phyloP scores from a whole-genome alignment of 1,140 invertebrate genomes.

The Ceratoteleas bidentatus region DNA sequence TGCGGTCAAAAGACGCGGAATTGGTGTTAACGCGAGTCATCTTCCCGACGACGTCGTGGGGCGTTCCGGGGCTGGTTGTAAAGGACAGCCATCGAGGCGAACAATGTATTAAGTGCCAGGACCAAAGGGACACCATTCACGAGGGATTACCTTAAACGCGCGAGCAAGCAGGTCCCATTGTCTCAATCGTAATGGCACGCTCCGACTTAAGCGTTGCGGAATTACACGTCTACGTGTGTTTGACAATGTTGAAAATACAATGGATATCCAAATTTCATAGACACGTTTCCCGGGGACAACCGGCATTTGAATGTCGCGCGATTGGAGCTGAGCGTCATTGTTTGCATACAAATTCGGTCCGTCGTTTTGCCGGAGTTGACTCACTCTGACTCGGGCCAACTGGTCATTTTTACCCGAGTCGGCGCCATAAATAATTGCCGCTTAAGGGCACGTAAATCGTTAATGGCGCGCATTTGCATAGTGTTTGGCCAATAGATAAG shows the following conservation, averaged over 20 bases:
- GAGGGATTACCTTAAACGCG: constrained; percentile 68
- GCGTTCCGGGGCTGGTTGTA: constrained; percentile 73
- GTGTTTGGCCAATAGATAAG: constrained; percentile 52
- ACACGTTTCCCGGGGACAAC: constrained; percentile 30
- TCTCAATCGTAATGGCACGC: constrained; percentile 68
- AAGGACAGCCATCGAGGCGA: constrained; percentile 75
- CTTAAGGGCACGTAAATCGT: constrained; percentile 49
- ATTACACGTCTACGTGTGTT: constrained; percentile 65
- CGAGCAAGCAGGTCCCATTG: constrained; percentile 68
- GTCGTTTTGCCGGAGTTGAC: constrained; percentile 11
- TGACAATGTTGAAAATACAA: constrained; percentile 63
- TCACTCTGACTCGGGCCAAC: not conserved
- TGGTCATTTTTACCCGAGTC: constrained; percentile 39
- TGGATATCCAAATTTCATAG: constrained; percentile 50
- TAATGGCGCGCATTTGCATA: constrained; percentile 60
- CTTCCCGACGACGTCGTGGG: constrained; percentile 41
- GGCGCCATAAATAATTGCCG: constrained; percentile 40
- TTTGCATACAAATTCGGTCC: constrained; percentile 39
- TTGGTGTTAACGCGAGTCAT: constrained; percentile 66
- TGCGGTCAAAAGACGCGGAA: constrained; percentile 61
- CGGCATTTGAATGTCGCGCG: constrained; percentile 36
- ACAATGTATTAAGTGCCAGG: constrained; percentile 78
- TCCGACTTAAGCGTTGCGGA: constrained; percentile 58
- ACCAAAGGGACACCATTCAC: constrained; percentile 73
- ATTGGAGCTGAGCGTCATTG: constrained; percentile 40